phyloP scores from a whole-genome alignment of 2,888 invertebrate genomes.

The Ormyrus pomaceus region DNA sequence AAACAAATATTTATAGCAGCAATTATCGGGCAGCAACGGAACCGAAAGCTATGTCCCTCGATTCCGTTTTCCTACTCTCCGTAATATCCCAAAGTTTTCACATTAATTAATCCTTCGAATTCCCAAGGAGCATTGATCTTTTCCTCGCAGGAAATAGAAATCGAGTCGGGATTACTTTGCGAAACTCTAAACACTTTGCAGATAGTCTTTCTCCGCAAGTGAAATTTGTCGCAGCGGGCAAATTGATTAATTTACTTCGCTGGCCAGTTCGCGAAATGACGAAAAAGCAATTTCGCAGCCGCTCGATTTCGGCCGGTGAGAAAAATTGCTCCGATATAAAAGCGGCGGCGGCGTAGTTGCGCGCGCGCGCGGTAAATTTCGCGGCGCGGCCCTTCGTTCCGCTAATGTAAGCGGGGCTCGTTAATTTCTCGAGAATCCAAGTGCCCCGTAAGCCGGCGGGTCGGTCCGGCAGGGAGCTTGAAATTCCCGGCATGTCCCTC shows the following conservation, averaged over 20 bases:
- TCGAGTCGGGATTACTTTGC: too few relatives aligned
- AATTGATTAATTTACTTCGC: too few relatives aligned
- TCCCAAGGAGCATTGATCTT: not conserved
- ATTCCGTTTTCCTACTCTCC: slow-evolving; percentile 10
- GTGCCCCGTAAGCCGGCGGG: not conserved
- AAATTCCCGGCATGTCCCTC: slow-evolving; percentile 45
- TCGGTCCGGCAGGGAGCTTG: slow-evolving; percentile 6
- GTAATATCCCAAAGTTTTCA: slow-evolving; percentile 26
- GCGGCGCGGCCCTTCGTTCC: not conserved
- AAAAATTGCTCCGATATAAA: slow-evolving; percentile 35
- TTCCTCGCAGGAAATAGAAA: not conserved
- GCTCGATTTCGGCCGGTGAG: slow-evolving; percentile 27
- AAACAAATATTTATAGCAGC: slow-evolving; percentile 26
- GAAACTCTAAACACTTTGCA: too few relatives aligned
- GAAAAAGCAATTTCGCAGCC: slow-evolving; percentile 28
- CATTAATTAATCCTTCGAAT: slow-evolving; percentile 24
- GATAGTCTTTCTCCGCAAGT: too few relatives aligned
- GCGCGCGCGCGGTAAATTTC: too few relatives aligned
- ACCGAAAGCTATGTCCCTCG: slow-evolving; percentile 15
- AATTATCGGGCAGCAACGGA: slow-evolving; percentile 18
- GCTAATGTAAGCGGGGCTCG: slow-evolving; percentile 37
- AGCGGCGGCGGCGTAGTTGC: not conserved
- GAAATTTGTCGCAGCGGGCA: too few relatives aligned
- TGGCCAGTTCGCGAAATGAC: too few relatives aligned
- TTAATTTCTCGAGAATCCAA: slow-evolving; percentile 52